Evolutionary conservation across 1,140 invertebrate species (phyloP).

Genomic region (Drosophila elegans): DNA sequence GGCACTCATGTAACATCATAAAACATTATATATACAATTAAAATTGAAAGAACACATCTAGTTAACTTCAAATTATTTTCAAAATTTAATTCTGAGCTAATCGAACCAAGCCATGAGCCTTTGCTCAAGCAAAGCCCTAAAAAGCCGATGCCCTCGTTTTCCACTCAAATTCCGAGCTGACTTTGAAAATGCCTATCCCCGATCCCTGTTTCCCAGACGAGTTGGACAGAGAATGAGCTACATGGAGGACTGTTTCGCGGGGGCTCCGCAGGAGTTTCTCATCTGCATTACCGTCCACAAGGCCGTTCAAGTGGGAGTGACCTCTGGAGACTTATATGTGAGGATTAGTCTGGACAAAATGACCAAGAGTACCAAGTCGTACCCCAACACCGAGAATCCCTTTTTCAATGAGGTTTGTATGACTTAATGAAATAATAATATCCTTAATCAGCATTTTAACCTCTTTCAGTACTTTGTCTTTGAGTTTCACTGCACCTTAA

Average conservation of each 20-base stretch:
- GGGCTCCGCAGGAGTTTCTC: slow-evolving; percentile 71
- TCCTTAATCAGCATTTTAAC: too few species aligned
- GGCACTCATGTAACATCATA: too few species aligned
- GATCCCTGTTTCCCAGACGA: not conserved
- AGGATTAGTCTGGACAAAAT: slow-evolving; percentile 86
- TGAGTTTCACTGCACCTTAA: slow-evolving; percentile 87
- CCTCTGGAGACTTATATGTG: slow-evolving; percentile 86
- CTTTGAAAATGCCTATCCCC: slow-evolving; percentile 11
- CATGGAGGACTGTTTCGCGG: slow-evolving; percentile 66
- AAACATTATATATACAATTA: too few species aligned
- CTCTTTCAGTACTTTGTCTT: slow-evolving; percentile 89
- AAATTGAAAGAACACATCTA: not conserved
- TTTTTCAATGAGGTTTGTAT: slow-evolving; percentile 87
- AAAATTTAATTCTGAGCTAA: not conserved
- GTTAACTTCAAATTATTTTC: not conserved
- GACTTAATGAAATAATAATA: not conserved
- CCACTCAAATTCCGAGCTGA: slow-evolving; percentile 12
- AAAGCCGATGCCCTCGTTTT: slow-evolving; percentile 17
- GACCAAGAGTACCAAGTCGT: slow-evolving; percentile 86
- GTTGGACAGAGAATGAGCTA: slow-evolving; percentile 43
- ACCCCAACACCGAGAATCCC: slow-evolving; percentile 86
- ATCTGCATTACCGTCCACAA: slow-evolving; percentile 81
- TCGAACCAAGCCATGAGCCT: slow-evolving; percentile 32
- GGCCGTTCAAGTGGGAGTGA: slow-evolving; percentile 60
- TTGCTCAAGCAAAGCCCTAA: slow-evolving; percentile 21